Base-by-base conservation (phyloP, 2,888 invertebrate species). In the Autographa pulchrina region DNA sequence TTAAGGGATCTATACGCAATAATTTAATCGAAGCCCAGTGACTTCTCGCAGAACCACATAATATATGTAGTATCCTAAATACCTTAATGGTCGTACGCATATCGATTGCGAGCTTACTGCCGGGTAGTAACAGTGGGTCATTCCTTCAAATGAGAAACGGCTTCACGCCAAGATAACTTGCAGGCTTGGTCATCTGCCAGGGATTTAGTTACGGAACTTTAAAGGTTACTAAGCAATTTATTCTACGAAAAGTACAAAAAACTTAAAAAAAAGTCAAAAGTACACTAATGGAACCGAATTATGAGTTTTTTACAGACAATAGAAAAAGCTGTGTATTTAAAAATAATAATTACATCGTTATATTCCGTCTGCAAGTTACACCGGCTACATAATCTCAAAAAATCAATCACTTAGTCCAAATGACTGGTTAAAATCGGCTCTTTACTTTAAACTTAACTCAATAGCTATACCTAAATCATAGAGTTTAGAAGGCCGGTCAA, bases 391-490 rank as follows among this genome's bases (percentile, higher is more conserved):
- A 48, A 48, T 6, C 48, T n/a, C n/a, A n/a, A 7, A 43, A 4
- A 65, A 74, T 59, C 54, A 25, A 58, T 38, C 35, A 58, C 20
- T 35, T n/a, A 4, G 20, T 20, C 20, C 20, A 62, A 69, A 58
- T 58, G 48, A 58, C 68, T 38, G 38, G 38, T 38, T 5, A 71
- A 76, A 68, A 67, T 56, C 11, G 11, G 38, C 11, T 38, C 63
- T 63, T 75, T 38, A 9, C 18, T 11, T 14, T 52, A 65, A 32
- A 68, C 76, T 64, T 60, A 75, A 16, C 66, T 65, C 59, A 35
- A 60, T 38, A 70, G 66, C 62, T 68, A 78, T 80, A n/a, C n/a
- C n/a, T n/a, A 72, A 80, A 76, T 78, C 81, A 72, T 62, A 71
- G 59, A 41, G 38, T 70, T 70, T 16, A 54, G 56, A 68, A 35